Conservation (phyloP, 2,888 invertebrate species). For the Empis livida region DNA sequence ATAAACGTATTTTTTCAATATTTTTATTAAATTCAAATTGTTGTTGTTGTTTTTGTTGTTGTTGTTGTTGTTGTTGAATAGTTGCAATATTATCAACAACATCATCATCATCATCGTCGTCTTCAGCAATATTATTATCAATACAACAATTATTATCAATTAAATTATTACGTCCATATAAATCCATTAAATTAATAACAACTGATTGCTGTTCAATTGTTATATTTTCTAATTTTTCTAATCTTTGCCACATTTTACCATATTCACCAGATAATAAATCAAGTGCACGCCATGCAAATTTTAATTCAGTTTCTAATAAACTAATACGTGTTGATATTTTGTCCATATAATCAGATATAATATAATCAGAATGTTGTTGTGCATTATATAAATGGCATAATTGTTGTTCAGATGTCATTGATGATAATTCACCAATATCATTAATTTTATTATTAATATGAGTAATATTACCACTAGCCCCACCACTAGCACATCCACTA, state of each 20-base stretch:
- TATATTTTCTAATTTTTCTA: conserved; percentile 77
- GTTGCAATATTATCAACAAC: background rate
- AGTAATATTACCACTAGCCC: conserved; percentile 1
- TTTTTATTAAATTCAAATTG: conserved; percentile 1
- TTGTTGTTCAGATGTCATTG: conserved; percentile 28
- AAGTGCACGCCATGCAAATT: conserved; percentile 85
- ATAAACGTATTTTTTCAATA: conserved; percentile 4
- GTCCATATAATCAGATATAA: conserved; percentile 85
- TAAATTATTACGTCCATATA: conserved; percentile 23
- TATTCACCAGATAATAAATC: conserved; percentile 85
- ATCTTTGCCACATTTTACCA: conserved; percentile 84
- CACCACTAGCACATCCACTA: conserved; percentile 4
- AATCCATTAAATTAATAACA: conserved; percentile 63
- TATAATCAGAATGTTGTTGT: conserved; percentile 52
- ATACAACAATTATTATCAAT: conserved; percentile 26
- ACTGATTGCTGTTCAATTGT: conserved; percentile 84
- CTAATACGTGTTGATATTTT: conserved; percentile 74
- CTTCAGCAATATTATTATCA: conserved; percentile 9
- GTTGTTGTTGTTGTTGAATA: conserved; percentile 1
- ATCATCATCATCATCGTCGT: background rate
- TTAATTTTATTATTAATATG: background rate
- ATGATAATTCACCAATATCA: conserved; percentile 17
- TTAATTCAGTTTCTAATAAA: conserved; percentile 78
- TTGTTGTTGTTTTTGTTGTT: background rate
- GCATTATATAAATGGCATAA: conserved; percentile 30